Percentiles rank a stretch among this genome's conserved stretches.
phyloP scores from a whole-genome alignment of 2,797 vertebrate species.

The Emydoidea blandingii region DNA sequence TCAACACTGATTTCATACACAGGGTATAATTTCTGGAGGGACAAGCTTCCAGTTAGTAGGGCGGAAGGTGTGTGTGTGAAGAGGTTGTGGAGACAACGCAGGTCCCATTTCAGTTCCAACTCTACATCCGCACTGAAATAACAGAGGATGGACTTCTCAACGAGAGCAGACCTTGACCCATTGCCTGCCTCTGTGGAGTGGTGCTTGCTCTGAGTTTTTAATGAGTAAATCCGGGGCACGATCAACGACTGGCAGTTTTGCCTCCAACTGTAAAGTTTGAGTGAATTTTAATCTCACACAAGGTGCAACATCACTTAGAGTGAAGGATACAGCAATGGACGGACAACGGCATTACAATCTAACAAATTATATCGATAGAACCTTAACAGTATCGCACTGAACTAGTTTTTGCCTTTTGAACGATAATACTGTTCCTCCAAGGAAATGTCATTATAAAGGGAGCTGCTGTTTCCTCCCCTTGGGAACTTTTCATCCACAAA shows the following conservation, averaged over 20 bases:
- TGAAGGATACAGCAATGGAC: neutral
- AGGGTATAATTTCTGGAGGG: neutral
- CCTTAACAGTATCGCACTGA: neutral
- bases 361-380: neutral
- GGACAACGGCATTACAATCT: neutral
- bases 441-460: neutral
- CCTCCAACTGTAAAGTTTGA: neutral
- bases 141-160: neutral
- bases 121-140: neutral
- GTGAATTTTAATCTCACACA: neutral
- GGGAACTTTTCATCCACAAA: neutral
- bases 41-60: neutral
- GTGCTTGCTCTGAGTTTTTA: neutral
- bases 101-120: neutral
- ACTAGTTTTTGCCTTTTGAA: neutral
- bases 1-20: neutral
- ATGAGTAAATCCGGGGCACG: neutral
- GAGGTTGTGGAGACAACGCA: neutral
- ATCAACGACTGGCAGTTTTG: neutral
- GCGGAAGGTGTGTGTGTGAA: neutral
- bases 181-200: neutral
- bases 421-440: too few relatives aligned
- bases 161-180: neutral
- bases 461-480: neutral
- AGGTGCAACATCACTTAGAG: neutral